Conservation (phyloP, 2,113 vertebrate species). For the Setophaga coronata region DNA sequence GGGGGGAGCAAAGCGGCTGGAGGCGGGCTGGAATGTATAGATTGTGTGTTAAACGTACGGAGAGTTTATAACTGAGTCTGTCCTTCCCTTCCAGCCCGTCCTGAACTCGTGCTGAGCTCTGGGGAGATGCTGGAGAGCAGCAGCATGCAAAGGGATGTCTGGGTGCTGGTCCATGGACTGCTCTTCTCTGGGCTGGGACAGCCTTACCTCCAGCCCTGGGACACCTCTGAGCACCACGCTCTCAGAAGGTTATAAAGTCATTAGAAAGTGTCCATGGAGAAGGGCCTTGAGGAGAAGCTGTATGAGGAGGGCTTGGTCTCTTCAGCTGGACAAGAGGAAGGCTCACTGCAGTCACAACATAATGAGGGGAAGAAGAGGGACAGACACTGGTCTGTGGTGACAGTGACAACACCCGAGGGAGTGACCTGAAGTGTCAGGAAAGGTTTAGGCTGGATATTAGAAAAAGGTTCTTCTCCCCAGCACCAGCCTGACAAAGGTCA, state of each 20-base stretch:
- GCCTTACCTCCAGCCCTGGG: neutral
- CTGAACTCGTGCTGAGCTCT: fast-evolving
- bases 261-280: neutral
- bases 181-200: neutral
- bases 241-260: neutral
- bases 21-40: fast-evolving
- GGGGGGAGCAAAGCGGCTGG: fast-evolving
- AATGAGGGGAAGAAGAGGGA: fast-evolving
- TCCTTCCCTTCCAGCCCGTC: fast-evolving
- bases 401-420: fast-evolving
- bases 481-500: no score
- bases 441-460: neutral
- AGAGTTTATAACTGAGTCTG: fast-evolving
- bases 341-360: neutral
- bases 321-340: neutral
- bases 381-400: neutral
- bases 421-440: no score
- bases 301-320: neutral
- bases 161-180: fast-evolving
- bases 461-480: neutral
- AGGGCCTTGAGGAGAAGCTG: neutral
- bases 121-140: neutral
- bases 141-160: neutral
- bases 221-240: fast-evolving
- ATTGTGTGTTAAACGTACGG: fast-evolving